These are phyloP conservation scores for Phymanthus crucifer DNA, from an alignment of 92 coral and sea anemone species.

Conservation along the genomic window DNA sequence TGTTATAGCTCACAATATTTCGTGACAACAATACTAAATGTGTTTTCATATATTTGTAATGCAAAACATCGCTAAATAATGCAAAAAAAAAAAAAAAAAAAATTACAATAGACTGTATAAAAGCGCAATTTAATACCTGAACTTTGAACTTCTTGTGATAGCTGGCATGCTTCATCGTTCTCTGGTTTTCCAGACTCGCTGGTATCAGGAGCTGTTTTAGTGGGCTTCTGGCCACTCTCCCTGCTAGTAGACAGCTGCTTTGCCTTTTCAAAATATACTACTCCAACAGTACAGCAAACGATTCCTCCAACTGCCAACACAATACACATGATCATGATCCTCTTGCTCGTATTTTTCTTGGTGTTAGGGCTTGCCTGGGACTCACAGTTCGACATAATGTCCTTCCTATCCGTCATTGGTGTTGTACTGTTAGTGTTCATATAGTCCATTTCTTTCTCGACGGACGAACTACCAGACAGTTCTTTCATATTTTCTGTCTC, in stretches of 20 bases:
- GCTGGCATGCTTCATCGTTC: not conserved
- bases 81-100: too few species aligned
- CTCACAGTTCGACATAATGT: not conserved
- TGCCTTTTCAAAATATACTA: slow-evolving; percentile 37
- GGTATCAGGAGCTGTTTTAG: slow-evolving; percentile 1
- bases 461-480: slow-evolving; percentile 1
- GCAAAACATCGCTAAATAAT: not conserved
- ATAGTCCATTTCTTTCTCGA: slow-evolving; percentile 30
- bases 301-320: slow-evolving; percentile 35
- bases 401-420: slow-evolving; percentile 5
- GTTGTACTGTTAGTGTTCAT: slow-evolving; percentile 27
- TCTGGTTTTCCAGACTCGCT: not conserved
- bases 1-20: not conserved
- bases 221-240: not conserved
- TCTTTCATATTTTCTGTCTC: not conserved
- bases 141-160: slow-evolving; percentile 25
- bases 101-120: too few species aligned
- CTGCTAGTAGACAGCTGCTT: not conserved
- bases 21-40: not conserved
- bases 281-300: slow-evolving; percentile 22
- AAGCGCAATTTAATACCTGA: slow-evolving; percentile 23
- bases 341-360: not conserved
- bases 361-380: not conserved
- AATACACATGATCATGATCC: slow-evolving; percentile 4
- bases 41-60: not conserved